Evolutionary conservation across 2,888 invertebrate genomes (phyloP).

Genomic region (Hyppa rectilinea): DNA sequence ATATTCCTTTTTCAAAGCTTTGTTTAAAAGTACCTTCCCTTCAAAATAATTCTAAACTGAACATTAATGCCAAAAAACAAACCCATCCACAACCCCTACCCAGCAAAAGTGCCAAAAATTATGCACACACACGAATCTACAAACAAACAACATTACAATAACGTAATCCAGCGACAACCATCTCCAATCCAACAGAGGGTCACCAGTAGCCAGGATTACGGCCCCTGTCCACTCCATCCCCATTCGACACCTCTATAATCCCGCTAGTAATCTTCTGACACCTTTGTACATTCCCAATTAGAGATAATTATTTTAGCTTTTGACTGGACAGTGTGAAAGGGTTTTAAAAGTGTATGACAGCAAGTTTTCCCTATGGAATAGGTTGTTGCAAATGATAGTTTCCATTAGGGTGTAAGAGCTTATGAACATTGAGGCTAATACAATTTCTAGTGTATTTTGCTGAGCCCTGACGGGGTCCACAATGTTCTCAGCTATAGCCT

Average conservation of each 20-base stretch:
- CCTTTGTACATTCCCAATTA: slow-evolving; percentile 72
- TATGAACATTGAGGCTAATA: neutral
- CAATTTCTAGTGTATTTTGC: too few species aligned
- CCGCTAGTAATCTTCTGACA: slow-evolving; percentile 33
- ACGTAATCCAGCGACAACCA: slow-evolving; percentile 3
- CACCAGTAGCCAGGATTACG: slow-evolving; percentile 45
- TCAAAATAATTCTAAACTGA: neutral
- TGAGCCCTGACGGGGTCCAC: too few species aligned
- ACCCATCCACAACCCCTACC: neutral
- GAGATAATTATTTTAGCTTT: slow-evolving; percentile 51
- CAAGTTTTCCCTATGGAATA: slow-evolving; percentile 18
- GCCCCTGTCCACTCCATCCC: slow-evolving; percentile 62
- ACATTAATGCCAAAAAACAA: slow-evolving; percentile 4
- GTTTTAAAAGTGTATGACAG: slow-evolving; percentile 24
- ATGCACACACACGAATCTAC: slow-evolving; percentile 27
- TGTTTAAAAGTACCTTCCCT: neutral
- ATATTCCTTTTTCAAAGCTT: neutral
- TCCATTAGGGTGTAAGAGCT: neutral
- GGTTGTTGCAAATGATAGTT: neutral
- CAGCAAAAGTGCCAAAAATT: slow-evolving; percentile 11
- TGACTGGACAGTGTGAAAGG: slow-evolving; percentile 48
- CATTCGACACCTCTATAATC: slow-evolving; percentile 76
- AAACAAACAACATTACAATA: slow-evolving; percentile 27
- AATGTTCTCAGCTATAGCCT: too few species aligned
- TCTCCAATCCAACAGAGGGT: slow-evolving; percentile 36